Evolutionary conservation across 2,113 vertebrate genomes (phyloP).

Genomic region (Malurus alboscapulatus): DNA sequence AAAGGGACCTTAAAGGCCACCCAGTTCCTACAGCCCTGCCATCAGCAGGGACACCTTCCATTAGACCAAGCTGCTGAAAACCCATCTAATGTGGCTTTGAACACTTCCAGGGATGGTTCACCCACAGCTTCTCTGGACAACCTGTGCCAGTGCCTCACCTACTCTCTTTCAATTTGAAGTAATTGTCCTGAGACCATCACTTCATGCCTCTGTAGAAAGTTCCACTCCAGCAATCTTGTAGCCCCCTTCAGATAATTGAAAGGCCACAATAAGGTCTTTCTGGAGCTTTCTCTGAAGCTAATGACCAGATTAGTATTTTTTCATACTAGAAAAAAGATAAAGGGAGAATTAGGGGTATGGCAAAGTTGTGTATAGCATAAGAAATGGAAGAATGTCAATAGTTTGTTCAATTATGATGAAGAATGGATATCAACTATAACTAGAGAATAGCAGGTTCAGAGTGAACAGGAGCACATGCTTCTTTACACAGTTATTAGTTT

Average conservation of each 20-base stretch:
- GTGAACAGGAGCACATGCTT: not conserved
- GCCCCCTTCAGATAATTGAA: not conserved
- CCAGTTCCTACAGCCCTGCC: too few relatives aligned
- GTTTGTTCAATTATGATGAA: not conserved
- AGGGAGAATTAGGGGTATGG: fast-evolving
- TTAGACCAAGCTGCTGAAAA: too few relatives aligned
- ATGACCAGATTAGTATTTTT: not conserved
- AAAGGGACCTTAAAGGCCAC: too few relatives aligned
- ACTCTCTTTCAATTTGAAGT: not conserved
- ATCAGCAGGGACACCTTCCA: too few relatives aligned
- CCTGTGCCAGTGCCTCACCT: too few relatives aligned
- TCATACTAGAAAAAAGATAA: not conserved
- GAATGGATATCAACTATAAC: not conserved
- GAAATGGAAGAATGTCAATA: not conserved
- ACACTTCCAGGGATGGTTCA: too few relatives aligned
- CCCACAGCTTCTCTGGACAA: too few relatives aligned
- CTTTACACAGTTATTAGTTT: not conserved
- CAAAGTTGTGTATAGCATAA: not conserved
- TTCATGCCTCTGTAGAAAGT: not conserved
- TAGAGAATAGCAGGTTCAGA: not conserved
- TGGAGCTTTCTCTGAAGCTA: not conserved
- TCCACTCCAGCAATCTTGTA: not conserved
- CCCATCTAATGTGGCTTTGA: too few relatives aligned
- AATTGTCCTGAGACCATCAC: not conserved
- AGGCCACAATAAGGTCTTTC: not conserved